Evolutionary conservation across 2,113 vertebrate genomes (phyloP).

Genomic region (Gnathonemus longibarbis): DNA sequence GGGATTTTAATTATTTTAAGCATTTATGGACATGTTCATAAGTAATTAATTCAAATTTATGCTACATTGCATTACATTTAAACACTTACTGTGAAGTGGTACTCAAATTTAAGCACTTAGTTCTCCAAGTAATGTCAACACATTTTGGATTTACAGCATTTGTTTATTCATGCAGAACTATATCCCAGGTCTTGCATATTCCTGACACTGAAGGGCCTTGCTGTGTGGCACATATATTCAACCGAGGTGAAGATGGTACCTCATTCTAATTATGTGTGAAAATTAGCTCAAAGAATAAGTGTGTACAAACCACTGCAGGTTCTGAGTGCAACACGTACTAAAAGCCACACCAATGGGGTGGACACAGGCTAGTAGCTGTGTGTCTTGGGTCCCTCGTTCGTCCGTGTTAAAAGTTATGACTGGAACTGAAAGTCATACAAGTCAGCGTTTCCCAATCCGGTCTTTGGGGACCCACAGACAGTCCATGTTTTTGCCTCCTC

Average conservation of each 20-base stretch:
- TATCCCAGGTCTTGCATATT: background rate
- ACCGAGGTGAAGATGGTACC: background rate
- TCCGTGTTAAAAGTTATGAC: background rate
- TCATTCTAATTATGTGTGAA: background rate
- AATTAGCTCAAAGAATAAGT: background rate
- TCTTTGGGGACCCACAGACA: no score
- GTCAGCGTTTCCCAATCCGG: background rate
- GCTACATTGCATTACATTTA: background rate
- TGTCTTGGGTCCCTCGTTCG: background rate
- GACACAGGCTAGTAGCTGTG: background rate
- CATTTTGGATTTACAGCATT: background rate
- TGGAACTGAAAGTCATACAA: background rate
- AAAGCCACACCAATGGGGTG: background rate
- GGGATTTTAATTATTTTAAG: background rate
- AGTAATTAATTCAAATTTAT: background rate
- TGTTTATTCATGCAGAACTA: background rate
- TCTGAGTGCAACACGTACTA: background rate
- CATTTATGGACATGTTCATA: background rate
- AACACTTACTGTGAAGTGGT: background rate
- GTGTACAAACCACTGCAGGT: background rate
- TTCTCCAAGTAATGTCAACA: background rate
- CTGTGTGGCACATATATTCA: background rate
- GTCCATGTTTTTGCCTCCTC: no score
- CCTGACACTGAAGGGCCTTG: background rate
- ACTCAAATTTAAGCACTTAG: background rate